Conservation (phyloP, 2,888 invertebrate genomes). For the Dermolepida albohirtum region DNA sequence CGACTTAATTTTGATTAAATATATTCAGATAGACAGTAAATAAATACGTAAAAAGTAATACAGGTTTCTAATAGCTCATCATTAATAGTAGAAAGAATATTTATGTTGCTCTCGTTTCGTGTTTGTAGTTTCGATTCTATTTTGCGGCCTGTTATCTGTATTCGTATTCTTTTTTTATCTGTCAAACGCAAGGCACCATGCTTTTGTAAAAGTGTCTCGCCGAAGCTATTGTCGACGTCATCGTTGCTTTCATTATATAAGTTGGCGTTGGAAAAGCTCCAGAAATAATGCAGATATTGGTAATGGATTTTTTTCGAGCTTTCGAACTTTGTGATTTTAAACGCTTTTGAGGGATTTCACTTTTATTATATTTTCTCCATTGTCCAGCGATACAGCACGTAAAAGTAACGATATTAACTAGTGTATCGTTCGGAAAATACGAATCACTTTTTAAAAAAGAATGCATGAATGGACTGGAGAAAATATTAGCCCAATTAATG, state of each 20-base stretch:
- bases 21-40: no score
- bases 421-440: no score
- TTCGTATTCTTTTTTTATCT: conserved; percentile 61
- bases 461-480: no score
- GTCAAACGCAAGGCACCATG: conserved; percentile 62
- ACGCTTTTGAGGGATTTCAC: conserved; percentile 46
- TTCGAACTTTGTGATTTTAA: conserved; percentile 59
- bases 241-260: conserved; percentile 64
- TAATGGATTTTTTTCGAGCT: conserved; percentile 62
- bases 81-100: conserved; percentile 3
- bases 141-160: conserved; percentile 54
- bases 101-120: conserved; percentile 41
- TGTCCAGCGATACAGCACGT: no score
- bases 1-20: no score
- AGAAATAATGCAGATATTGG: conserved; percentile 65
- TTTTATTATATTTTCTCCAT: no score
- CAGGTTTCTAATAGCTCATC: conserved; percentile 28
- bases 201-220: conserved; percentile 62
- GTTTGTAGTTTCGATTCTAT: conserved; percentile 44
- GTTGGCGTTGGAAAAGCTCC: conserved; percentile 62
- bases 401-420: no score
- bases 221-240: conserved; percentile 61
- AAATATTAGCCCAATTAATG: no score
- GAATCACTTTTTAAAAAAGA: no score
- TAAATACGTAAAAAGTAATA: no score